Conservation (phyloP, 2,113 vertebrate genomes). For the Bagarius yarrelli region DNA sequence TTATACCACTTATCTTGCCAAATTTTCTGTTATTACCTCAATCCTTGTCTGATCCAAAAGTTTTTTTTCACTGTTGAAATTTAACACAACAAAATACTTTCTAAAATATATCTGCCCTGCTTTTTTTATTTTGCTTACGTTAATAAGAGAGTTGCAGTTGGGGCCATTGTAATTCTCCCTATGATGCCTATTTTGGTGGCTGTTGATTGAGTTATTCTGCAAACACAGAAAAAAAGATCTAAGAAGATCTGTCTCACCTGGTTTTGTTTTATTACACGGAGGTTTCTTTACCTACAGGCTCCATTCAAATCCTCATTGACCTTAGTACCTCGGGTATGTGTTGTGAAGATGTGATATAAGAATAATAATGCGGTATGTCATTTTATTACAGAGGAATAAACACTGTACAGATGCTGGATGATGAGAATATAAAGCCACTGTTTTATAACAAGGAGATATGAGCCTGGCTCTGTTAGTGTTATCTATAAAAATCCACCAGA, state of each 20-base stretch:
- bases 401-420: conserved; percentile 41
- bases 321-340: background rate
- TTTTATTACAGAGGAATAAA: conserved; percentile 57
- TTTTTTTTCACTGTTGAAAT: too few relatives aligned
- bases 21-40: too few relatives aligned
- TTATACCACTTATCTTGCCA: too few relatives aligned
- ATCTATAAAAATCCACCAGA: conserved; percentile 30
- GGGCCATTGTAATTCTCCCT: conserved; percentile 55
- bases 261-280: background rate
- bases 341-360: background rate
- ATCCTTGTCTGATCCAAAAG: too few relatives aligned
- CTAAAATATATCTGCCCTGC: too few relatives aligned
- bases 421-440: conserved; percentile 7
- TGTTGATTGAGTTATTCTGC: conserved; percentile 55
- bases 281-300: conserved; percentile 5
- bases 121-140: too few relatives aligned
- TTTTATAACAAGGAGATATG: conserved; percentile 46
- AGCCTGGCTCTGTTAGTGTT: conserved; percentile 43
- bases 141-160: conserved; percentile 63
- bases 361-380: conserved; percentile 19
- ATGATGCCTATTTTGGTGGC: conserved; percentile 63
- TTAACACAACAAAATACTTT: too few relatives aligned
- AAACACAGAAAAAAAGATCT: background rate
- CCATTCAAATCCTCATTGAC: conserved; percentile 7
- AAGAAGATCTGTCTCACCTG: background rate